Base-by-base conservation (phyloP, 2,888 invertebrate species). In the Dioctria linearis region DNA sequence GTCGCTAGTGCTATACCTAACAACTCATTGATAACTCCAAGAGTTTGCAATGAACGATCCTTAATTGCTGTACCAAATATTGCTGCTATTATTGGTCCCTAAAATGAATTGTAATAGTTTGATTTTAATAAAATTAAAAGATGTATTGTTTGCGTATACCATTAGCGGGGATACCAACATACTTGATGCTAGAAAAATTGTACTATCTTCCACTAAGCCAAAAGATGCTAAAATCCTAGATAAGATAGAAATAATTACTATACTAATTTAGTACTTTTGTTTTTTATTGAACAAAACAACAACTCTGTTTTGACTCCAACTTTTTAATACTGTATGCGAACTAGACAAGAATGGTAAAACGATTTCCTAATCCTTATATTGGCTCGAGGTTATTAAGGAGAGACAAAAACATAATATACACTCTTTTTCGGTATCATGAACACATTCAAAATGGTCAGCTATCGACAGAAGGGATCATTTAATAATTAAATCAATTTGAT, bases 121-220 rank as follows among this genome's bases (percentile, higher is more conserved):
- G 3, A 40, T 40, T 43, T 57, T 42, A 39, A 59, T 25, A 61
- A 78, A 42, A 25, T 51, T 43, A 57, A 42, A 8, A 46, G 49
- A 46, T 51, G 67, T 39, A 67, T n/a, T n/a, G 37, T 4, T 61
- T 61, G 63, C 37, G 5, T n/a, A 8, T 87, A 94, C 94, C 94
- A 95, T 95, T 61, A 95, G 90, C 0, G 95, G 95, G 0, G 95
- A 95, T 80, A 95, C 94, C 25, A 95, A 90, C 95, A 95, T 95
- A 86, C 94, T 94, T 75, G 95, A 94, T 5, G 95, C 93, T 59
- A 95, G 88, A 80, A 93, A 91, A 8, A 95, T 93, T 5, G 93
- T 93, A 83, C 93, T 94, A 86, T 94, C 92, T 86, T 95, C 95
- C 6, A 93, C 91, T 81, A 95, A 88, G 2, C 95, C 95, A 83